A percentile compares a stretch with the other conserved stretches of the same genome.
These are phyloP conservation scores for Tetrao urogallus DNA, from an alignment of 2,113 vertebrate genomes.

Conservation along the genomic window DNA sequence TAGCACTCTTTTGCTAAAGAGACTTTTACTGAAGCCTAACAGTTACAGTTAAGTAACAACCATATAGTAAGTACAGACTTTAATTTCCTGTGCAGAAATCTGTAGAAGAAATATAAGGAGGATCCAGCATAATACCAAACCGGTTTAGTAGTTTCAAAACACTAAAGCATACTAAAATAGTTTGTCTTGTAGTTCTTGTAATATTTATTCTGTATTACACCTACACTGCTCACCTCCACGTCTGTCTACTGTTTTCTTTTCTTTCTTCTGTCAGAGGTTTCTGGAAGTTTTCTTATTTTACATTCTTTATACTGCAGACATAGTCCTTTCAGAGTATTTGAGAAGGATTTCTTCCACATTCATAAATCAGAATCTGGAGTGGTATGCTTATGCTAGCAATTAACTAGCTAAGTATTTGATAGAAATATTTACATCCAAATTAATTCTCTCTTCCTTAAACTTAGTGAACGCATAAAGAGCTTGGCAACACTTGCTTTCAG, in stretches of 20 bases:
- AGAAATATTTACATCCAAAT: conserved; percentile 16
- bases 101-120: conserved; percentile 51
- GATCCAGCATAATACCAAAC: conserved; percentile 31
- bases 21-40: conserved; percentile 3
- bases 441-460: not conserved
- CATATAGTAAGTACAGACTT: conserved; percentile 56
- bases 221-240: not conserved
- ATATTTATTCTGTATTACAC: not conserved
- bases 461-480: not conserved
- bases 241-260: not conserved
- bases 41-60: conserved; percentile 41
- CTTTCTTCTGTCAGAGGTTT: not conserved
- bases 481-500: not conserved
- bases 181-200: not conserved
- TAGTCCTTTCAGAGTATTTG: not conserved
- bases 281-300: not conserved
- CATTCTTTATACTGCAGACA: not conserved
- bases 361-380: not conserved
- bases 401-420: not conserved
- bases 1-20: conserved; percentile 34
- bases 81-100: conserved; percentile 73
- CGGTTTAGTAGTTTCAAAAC: conserved; percentile 33
- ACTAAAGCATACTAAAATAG: not conserved
- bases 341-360: not conserved
- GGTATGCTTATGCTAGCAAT: not conserved